phyloP scores from a whole-genome alignment of 2,888 invertebrate genomes.

The Napeogenes sylphis region DNA sequence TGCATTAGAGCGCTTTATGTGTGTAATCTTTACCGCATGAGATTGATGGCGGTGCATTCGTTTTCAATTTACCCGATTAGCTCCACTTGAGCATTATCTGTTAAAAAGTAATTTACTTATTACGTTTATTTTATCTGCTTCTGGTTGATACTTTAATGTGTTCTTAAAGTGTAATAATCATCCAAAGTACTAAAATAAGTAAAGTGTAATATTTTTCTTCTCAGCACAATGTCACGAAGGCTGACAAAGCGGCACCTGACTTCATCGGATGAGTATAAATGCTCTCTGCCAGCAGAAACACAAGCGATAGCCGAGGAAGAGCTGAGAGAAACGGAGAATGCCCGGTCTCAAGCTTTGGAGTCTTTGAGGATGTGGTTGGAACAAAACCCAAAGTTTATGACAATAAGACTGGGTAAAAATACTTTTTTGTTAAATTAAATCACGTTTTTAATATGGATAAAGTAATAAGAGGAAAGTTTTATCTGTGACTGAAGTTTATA shows the following conservation, averaged over 20 bases:
- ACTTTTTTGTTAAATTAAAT: not conserved
- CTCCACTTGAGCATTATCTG: no score
- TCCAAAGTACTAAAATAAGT: no score
- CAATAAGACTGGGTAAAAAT: slow-evolving; percentile 80
- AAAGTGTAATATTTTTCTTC: slow-evolving; percentile 4
- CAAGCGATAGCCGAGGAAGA: slow-evolving; percentile 81
- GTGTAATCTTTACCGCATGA: no score
- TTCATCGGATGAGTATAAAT: slow-evolving; percentile 80
- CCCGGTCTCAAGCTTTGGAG: slow-evolving; percentile 80
- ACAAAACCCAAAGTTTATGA: slow-evolving; percentile 82
- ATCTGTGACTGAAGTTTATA: no score
- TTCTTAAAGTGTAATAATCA: no score
- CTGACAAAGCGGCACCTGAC: slow-evolving; percentile 72
- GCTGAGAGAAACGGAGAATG: slow-evolving; percentile 82
- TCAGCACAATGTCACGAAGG: slow-evolving; percentile 56
- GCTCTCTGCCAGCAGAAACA: slow-evolving; percentile 78
- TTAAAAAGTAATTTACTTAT: no score
- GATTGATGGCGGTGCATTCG: no score
- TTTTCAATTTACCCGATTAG: no score
- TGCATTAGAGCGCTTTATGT: no score
- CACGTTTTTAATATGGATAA: not conserved
- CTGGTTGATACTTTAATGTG: no score
- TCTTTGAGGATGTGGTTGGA: slow-evolving; percentile 84
- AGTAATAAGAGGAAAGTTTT: not conserved
- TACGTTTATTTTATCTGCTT: no score